Conservation (phyloP, 2,113 vertebrate genomes). For the Glaucidium brasilianum region DNA sequence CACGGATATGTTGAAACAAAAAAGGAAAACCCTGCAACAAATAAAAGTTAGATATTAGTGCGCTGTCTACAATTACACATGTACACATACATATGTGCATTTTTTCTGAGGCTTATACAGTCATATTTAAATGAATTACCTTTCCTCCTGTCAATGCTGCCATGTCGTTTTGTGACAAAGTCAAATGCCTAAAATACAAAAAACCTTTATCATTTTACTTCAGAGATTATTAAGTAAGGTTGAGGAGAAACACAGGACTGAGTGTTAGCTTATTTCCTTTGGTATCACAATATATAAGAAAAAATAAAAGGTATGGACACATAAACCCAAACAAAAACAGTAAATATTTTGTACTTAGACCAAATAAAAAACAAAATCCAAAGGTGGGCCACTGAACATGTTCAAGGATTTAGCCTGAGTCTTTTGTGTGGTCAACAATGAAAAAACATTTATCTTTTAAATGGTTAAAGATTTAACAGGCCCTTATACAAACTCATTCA, state of each 20-base stretch:
- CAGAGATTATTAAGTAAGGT: neutral
- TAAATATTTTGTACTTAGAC: neutral
- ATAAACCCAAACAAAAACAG: neutral
- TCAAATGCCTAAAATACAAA: constrained; percentile 86
- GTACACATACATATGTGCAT: neutral
- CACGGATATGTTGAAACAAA: constrained; percentile 98
- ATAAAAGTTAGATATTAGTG: neutral
- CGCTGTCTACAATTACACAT: neutral
- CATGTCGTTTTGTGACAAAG: constrained; percentile 98
- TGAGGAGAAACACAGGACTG: neutral
- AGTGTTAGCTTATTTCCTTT: neutral
- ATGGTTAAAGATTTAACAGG: neutral
- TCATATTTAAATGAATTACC: constrained; percentile 61
- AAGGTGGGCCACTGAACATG: neutral
- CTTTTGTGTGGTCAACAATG: neutral
- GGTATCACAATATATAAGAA: neutral
- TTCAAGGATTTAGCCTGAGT: neutral
- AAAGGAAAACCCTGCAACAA: constrained; percentile 91
- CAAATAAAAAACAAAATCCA: neutral
- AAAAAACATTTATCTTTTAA: neutral
- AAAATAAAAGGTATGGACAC: neutral
- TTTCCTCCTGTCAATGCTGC: constrained; percentile 97
- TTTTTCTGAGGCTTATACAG: neutral
- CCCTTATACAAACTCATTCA: neutral
- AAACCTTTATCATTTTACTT: neutral